A percentile compares a stretch with the other conserved stretches of the same genome.
Conservation (phyloP, 2,797 vertebrate species). For the Chloroceryle amazona region DNA sequence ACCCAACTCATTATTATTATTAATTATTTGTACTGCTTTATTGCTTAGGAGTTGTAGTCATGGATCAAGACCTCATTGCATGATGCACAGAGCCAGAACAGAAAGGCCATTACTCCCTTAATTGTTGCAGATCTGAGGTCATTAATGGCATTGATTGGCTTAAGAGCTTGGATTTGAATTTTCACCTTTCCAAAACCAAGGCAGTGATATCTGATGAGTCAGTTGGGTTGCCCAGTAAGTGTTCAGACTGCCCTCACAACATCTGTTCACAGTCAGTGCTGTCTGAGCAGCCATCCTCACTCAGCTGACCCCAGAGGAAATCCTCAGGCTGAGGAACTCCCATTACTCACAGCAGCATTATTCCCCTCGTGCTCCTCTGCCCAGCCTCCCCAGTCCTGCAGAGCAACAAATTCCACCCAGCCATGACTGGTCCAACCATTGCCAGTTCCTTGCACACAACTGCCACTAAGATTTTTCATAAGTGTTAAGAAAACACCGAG, state of each 20-base stretch:
- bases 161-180: neutral
- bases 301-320: neutral
- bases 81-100: slow-evolving; percentile 12
- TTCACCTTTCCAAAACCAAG: neutral
- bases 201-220: neutral
- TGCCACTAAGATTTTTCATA: neutral
- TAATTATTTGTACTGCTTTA: slow-evolving; percentile 48
- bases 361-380: neutral
- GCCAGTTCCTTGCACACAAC: neutral
- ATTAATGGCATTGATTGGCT: neutral
- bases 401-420: neutral
- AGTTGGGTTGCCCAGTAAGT: fast-evolving
- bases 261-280: neutral
- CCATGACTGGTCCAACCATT: neutral
- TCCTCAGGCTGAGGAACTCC: neutral
- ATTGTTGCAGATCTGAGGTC: neutral
- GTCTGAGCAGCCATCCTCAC: neutral
- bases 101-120: neutral
- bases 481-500: neutral
- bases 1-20: slow-evolving; percentile 27
- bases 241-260: neutral
- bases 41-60: neutral
- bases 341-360: fast-evolving
- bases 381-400: fast-evolving
- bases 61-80: neutral